phyloP scores from a whole-genome alignment of 2,888 invertebrate species.

The Thysanoteuthis rhombus region DNA sequence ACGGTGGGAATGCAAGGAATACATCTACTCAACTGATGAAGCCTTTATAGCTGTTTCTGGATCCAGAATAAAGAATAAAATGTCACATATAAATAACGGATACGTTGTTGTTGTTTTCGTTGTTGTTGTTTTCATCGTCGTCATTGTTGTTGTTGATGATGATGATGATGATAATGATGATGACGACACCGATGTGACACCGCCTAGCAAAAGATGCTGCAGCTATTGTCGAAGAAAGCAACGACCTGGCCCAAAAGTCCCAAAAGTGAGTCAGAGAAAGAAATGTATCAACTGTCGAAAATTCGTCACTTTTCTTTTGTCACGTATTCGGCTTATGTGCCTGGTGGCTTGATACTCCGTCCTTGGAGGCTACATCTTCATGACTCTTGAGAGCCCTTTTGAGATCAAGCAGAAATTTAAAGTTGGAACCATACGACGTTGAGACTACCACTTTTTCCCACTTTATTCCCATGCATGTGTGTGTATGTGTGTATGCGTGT shows the following conservation, averaged over 20 bases:
- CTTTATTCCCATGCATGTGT: neutral
- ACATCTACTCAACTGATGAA: no score
- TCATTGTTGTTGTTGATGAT: no score
- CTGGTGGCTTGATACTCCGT: conserved; percentile 43
- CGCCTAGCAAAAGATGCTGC: neutral
- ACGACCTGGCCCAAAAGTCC: neutral
- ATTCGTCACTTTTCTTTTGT: conserved; percentile 39
- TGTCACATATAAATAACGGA: neutral
- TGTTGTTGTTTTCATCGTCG: no score
- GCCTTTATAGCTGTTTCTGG: neutral
- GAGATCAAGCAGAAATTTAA: conserved; percentile 37
- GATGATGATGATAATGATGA: no score
- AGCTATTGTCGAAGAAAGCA: neutral
- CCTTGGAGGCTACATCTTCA: conserved; percentile 43
- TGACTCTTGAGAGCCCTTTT: conserved; percentile 39
- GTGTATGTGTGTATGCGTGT: no score
- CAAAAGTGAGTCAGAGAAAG: neutral
- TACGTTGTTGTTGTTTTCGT: no score
- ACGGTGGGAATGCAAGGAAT: no score
- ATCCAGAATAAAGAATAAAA: neutral
- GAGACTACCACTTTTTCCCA: neutral
- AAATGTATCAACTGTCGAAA: conserved; percentile 31
- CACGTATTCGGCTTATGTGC: conserved; percentile 44
- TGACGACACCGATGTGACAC: neutral
- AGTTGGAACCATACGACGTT: conserved; percentile 35